Conservation (phyloP, 2,797 vertebrate genomes). For the Spondyliosoma cantharus region DNA sequence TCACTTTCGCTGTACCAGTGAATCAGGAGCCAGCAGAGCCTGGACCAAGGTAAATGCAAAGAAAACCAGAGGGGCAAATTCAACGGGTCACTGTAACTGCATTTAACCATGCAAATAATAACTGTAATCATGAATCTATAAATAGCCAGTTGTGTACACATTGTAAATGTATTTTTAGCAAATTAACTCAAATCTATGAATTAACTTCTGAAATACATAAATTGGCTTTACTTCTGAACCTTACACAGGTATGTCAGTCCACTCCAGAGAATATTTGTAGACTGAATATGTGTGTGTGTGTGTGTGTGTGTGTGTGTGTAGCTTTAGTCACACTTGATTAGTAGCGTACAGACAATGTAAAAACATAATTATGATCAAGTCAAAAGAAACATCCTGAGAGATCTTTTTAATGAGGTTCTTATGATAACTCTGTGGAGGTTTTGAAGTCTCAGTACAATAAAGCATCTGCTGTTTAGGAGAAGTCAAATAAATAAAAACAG, state of each 20-base stretch:
- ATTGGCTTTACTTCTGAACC: too few relatives aligned
- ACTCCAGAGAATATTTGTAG: not conserved
- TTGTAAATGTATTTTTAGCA: too few relatives aligned
- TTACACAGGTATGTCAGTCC: not conserved
- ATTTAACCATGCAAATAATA: too few relatives aligned
- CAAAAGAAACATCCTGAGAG: not conserved
- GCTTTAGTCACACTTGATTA: not conserved
- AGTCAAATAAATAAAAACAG: not conserved
- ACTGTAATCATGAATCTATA: too few relatives aligned
- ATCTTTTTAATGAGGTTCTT: slow-evolving; percentile 8
- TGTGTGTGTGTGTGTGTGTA: not conserved
- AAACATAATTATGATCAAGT: not conserved
- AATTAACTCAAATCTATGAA: too few relatives aligned
- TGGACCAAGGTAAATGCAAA: too few relatives aligned
- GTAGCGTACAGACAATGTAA: not conserved
- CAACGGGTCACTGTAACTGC: too few relatives aligned
- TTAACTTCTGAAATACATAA: too few relatives aligned
- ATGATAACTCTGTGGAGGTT: not conserved
- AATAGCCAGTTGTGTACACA: too few relatives aligned
- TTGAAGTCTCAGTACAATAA: slow-evolving; percentile 12
- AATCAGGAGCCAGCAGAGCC: too few relatives aligned
- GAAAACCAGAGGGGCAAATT: too few relatives aligned
- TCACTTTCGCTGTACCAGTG: too few relatives aligned
- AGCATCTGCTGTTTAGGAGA: not conserved
- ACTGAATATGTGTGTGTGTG: not conserved